Base-by-base conservation (phyloP, 2,113 vertebrate species). In the Psephotus haematonotus region DNA sequence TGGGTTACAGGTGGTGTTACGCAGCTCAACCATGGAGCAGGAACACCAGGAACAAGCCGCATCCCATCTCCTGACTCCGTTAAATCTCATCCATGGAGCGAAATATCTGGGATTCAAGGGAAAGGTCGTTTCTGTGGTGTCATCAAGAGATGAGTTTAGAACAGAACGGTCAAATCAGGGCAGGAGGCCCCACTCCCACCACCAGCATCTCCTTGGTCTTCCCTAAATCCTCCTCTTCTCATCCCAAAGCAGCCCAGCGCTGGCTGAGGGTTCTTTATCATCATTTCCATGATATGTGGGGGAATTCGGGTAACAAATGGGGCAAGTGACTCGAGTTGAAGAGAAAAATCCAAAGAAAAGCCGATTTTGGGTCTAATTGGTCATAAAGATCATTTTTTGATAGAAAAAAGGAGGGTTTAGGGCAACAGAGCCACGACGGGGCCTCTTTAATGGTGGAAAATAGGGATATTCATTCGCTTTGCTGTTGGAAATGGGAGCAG, bases 261-360 rank as follows among this genome's bases (percentile, higher is more conserved):
- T 33, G 55, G 19, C 55, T 23, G 33, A 59, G 6, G 57, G 13
- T 3, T 59, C 57, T n/a, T 35, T 16, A 16, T 10, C 57, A 16
- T 24, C 33, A 35, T 35, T 59, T 7, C 57, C 33, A 35, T n/a
- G 57, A 10, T 35, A 39, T 50, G 6, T 10, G 10, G 19, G 62
- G 33, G 49, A 77, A 82, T 70, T 10, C 52, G 7, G 39, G 14
- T 22, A 53, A 71, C 6, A 82, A 75, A 37, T 1, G 29, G 14
- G 6, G 13, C 16, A 63, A 43, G 10, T 0, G 1, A 16, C 18
- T 16, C 0, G 10, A 60, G 47, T 4, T 37, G 8, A 8, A 37
- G 33, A 31, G 16, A 41, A 19, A n/a, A 10, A 7, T 0, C 7
- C 8, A 24, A 28, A 28, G 5, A 11, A 35, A 49, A 31, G 11